phyloP scores from a whole-genome alignment of 2,888 invertebrate genomes.

The Eupelmus urozonus region DNA sequence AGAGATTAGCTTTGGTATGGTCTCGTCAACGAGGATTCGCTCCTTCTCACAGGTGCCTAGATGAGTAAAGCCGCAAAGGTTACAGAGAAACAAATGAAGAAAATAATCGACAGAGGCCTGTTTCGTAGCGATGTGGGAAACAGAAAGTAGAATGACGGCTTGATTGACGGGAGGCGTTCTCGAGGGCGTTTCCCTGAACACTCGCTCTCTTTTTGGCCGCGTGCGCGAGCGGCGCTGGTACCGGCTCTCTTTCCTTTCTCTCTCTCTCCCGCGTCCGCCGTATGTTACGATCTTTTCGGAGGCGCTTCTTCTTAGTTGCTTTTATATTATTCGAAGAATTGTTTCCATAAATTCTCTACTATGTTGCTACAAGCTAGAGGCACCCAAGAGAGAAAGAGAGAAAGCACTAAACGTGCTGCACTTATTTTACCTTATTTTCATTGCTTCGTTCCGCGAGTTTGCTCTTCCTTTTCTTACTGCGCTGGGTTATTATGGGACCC shows the following conservation, averaged over 20 bases:
- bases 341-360: slow-evolving; percentile 53
- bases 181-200: slow-evolving; percentile 70
- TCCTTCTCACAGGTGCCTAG: neutral
- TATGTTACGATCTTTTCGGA: slow-evolving; percentile 36
- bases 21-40: too few relatives aligned
- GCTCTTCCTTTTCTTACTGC: neutral
- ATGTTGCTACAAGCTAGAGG: slow-evolving; percentile 28
- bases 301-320: slow-evolving; percentile 17
- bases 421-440: slow-evolving; percentile 47
- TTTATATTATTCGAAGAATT: slow-evolving; percentile 56
- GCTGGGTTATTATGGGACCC: too few relatives aligned
- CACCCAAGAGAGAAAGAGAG: too few relatives aligned
- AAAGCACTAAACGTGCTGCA: too few relatives aligned
- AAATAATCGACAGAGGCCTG: slow-evolving; percentile 57
- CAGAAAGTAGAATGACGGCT: slow-evolving; percentile 68
- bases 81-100: slow-evolving; percentile 55
- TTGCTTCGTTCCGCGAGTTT: slow-evolving; percentile 41
- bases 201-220: slow-evolving; percentile 61
- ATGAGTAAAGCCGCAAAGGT: neutral
- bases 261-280: slow-evolving; percentile 42
- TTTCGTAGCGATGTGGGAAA: slow-evolving; percentile 62
- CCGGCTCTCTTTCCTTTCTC: slow-evolving; percentile 43
- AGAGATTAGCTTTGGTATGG: too few relatives aligned
- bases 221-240: too few relatives aligned
- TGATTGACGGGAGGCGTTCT: slow-evolving; percentile 75